These are phyloP conservation scores for Eulithis prunata DNA, from an alignment of 2,888 invertebrate genomes.

Conservation along the genomic window DNA sequence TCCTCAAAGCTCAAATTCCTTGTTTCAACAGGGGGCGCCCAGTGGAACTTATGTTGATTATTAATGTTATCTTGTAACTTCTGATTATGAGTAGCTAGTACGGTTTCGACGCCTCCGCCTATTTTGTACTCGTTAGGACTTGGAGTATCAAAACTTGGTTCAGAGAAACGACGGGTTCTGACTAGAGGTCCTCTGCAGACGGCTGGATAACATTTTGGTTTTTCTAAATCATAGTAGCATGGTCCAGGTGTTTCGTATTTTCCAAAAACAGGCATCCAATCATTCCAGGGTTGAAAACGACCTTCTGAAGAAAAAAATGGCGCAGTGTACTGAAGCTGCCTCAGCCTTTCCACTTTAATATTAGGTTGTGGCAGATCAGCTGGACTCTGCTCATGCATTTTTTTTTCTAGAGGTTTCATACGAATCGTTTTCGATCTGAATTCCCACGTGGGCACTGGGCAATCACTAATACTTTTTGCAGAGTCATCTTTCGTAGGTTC, in stretches of 20 bases:
- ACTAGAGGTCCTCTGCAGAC: conserved; percentile 61
- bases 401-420: conserved; percentile 57
- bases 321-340: conserved; percentile 52
- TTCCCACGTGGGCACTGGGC: conserved; percentile 58
- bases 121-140: conserved; percentile 65
- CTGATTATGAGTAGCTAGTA: conserved; percentile 65
- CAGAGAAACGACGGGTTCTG: conserved; percentile 58
- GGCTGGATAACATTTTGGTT: conserved; percentile 58
- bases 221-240: conserved; percentile 57
- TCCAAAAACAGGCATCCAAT: conserved; percentile 62
- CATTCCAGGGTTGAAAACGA: conserved; percentile 68
- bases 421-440: conserved; percentile 68
- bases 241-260: conserved; percentile 64
- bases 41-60: conserved; percentile 54
- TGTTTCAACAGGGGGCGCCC: conserved; percentile 49
- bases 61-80: conserved; percentile 59
- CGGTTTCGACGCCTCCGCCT: conserved; percentile 59
- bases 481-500: conserved; percentile 27
- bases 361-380: conserved; percentile 52
- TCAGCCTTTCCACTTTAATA: conserved; percentile 39
- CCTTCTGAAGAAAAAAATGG: conserved; percentile 69
- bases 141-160: conserved; percentile 46
- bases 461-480: conserved; percentile 29
- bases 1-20: conserved; percentile 51
- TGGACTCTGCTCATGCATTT: conserved; percentile 55